Base-by-base conservation (phyloP, 2,797 vertebrate genomes). In the Mus spretus region DNA sequence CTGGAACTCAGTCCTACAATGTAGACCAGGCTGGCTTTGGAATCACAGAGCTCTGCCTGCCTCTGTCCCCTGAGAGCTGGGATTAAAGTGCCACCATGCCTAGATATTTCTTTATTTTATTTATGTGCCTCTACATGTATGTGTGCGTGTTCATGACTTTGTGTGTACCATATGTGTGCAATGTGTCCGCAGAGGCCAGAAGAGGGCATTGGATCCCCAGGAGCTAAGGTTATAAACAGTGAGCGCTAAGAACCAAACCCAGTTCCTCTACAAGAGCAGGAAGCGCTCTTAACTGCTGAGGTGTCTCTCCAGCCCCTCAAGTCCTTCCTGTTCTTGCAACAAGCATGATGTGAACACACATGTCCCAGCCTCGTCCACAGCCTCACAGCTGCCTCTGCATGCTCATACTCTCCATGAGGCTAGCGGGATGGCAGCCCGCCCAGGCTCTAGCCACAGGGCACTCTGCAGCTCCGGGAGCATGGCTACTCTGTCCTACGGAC, bases 361-460 rank as follows among this genome's bases (percentile, higher is more conserved):
- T 67, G 31, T 6, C 24, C 15, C 47, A 80, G n/a, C 77, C 47
- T 37, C 22, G 31, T 53, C 44, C 65, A 55, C 40, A 79, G 40
- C 20, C 47, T 82, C n/a, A 67, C n/a, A 22, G 14, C 15, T 50
- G 9, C 19, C 63, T 24, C 8, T 19, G 13, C 28, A 28, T 3
- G 12, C 1, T 2, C 19, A 11, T 3, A 4, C 31, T 17, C 26
- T 40, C 4, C 14, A 15, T 24, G 47, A 11, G 0, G 11, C 20
- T 57, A 14, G 3, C 24, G 26, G 40, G 55, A 40, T 31, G 47
- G 20, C n/a, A 65, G 80, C 28, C n/a, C 15, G 17, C 59, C 1
- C 12, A 11, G 53, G n/a, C 31, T n/a, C 28, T 77, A 34, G 55
- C 6, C 14, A 4, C 5, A 55, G 61, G 53, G 19, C 57, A 15